Conservation (phyloP, 64 coral and sea anemone genomes). For the Montipora capricornis region DNA sequence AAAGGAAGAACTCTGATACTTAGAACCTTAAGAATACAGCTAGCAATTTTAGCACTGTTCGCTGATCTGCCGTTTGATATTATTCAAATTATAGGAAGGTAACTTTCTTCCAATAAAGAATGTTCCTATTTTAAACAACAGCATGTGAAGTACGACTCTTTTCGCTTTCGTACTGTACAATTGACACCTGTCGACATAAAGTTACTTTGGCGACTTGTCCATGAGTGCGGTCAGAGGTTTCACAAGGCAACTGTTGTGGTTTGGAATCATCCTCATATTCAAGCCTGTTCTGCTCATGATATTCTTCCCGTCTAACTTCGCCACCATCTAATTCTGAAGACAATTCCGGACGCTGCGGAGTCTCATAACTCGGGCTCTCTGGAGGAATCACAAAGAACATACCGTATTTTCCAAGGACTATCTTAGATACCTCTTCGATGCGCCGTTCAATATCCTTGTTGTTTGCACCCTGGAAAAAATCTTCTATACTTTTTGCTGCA, state of each 20-base stretch:
- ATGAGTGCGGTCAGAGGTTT: not conserved
- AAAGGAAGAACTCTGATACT: too few species aligned
- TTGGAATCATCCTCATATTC: not conserved
- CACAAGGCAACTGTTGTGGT: not conserved
- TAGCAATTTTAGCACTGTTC: too few species aligned
- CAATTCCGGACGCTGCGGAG: not conserved
- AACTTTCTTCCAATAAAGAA: too few species aligned
- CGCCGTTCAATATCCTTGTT: not conserved
- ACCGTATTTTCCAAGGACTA: not conserved
- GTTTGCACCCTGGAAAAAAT: not conserved
- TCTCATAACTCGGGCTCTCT: not conserved
- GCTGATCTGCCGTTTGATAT: too few species aligned
- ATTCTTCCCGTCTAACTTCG: not conserved
- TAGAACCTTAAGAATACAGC: too few species aligned
- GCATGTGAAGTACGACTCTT: not conserved
- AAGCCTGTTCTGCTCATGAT: not conserved
- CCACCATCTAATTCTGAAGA: not conserved
- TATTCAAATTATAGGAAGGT: too few species aligned
- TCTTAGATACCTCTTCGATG: not conserved
- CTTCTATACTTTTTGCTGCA: not conserved
- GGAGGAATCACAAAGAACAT: conserved; percentile 29
- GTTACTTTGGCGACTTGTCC: not conserved
- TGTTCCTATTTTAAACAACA: too few species aligned
- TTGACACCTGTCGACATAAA: not conserved
- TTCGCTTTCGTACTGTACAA: not conserved